Evolutionary conservation across 2,113 vertebrate genomes (phyloP).

Genomic region (Oreochromis aureus): DNA sequence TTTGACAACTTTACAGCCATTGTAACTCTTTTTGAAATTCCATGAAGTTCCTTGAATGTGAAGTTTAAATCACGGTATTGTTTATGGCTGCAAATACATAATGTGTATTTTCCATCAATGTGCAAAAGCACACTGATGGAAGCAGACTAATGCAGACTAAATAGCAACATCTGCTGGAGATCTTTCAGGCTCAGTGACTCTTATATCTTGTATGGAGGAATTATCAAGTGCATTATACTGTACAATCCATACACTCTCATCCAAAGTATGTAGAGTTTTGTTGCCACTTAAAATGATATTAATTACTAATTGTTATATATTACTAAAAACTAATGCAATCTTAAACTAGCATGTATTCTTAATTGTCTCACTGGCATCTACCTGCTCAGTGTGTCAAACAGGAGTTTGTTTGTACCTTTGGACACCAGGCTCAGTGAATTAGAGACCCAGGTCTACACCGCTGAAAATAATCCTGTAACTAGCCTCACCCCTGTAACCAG

Average conservation of each 20-base stretch:
- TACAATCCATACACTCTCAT: background rate
- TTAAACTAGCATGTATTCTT: background rate
- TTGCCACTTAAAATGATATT: background rate
- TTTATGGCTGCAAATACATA: background rate
- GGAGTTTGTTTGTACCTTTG: background rate
- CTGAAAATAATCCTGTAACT: background rate
- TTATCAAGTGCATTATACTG: background rate
- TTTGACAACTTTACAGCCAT: background rate
- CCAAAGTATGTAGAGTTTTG: background rate
- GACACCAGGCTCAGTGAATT: background rate
- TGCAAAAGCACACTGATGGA: too few relatives aligned
- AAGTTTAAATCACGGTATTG: background rate
- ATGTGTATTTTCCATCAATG: background rate
- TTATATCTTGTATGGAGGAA: background rate
- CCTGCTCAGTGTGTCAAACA: background rate
- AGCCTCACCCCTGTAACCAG: background rate
- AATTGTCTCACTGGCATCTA: background rate
- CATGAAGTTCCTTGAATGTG: background rate
- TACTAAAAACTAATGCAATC: accelerated
- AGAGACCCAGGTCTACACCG: background rate
- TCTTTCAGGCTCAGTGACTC: background rate
- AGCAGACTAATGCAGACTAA: background rate
- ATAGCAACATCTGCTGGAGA: background rate
- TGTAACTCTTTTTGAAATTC: background rate
- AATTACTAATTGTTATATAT: background rate